Conservation (phyloP, 2,888 invertebrate genomes). For the Drosophila vallismaia region DNA sequence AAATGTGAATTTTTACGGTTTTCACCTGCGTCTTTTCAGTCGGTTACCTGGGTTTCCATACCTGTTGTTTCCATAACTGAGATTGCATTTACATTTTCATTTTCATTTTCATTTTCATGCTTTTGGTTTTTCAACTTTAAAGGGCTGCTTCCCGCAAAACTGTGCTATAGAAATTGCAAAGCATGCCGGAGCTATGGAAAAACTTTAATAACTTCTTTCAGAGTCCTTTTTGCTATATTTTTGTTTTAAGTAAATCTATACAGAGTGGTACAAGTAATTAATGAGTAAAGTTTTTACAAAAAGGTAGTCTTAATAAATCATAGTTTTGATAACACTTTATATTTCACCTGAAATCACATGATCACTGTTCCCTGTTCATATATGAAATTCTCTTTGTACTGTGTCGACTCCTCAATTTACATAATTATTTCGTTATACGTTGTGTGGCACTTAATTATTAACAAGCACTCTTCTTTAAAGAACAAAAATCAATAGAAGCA, state of each 20-base stretch:
- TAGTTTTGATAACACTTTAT: background rate
- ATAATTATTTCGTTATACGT: background rate
- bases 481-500: slow-evolving; percentile 8
- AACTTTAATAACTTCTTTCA: background rate
- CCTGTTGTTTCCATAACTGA: slow-evolving; percentile 42
- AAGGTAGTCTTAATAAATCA: background rate
- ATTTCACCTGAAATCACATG: too few species aligned
- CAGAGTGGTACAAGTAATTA: background rate
- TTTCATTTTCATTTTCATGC: slow-evolving; percentile 29
- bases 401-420: background rate
- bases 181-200: background rate
- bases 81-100: slow-evolving; percentile 31
- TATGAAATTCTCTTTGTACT: background rate
- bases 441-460: background rate
- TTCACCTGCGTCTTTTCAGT: slow-evolving; percentile 57
- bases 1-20: slow-evolving; percentile 58
- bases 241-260: background rate
- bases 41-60: slow-evolving; percentile 17
- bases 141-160: slow-evolving; percentile 46
- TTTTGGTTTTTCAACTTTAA: slow-evolving; percentile 12
- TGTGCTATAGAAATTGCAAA: slow-evolving; percentile 35
- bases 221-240: background rate
- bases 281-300: background rate
- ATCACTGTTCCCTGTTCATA: background rate
- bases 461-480: slow-evolving; percentile 1